Conservation (phyloP, 92 coral and sea anemone species). For the Hydrozoanthus gracilis region DNA sequence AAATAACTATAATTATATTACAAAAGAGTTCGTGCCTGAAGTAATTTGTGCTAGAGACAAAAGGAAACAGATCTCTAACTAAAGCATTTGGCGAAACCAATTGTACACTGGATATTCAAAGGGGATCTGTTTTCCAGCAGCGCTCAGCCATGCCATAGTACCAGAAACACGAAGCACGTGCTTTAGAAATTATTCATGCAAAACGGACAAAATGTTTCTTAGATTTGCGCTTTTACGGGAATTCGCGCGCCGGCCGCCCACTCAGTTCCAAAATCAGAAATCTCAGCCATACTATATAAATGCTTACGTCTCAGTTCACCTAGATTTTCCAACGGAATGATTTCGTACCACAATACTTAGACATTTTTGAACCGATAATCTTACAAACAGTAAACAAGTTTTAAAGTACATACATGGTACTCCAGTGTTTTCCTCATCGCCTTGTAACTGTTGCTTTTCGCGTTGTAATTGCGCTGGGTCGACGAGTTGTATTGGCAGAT, state of each 20-base stretch:
- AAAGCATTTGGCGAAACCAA: not conserved
- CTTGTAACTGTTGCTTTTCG: slow-evolving; percentile 69
- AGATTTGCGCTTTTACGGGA: not conserved
- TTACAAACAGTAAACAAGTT: not conserved
- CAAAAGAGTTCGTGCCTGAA: too few relatives aligned
- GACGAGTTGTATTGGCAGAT: slow-evolving; percentile 90
- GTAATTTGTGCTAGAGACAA: not conserved
- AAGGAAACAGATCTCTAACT: not conserved
- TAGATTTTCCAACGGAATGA: not conserved
- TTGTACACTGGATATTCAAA: not conserved
- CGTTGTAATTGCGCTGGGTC: slow-evolving; percentile 85
- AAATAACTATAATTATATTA: too few relatives aligned
- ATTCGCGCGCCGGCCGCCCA: not conserved
- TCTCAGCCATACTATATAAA: not conserved
- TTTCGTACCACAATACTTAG: not conserved
- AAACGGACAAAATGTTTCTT: not conserved
- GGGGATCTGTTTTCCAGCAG: not conserved
- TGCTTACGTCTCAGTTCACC: not conserved
- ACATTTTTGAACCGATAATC: not conserved
- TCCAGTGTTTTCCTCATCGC: slow-evolving; percentile 48
- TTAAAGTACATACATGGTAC: slow-evolving; percentile 72
- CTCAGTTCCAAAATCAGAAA: not conserved
- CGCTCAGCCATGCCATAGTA: not conserved
- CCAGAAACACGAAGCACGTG: slow-evolving; percentile 27
- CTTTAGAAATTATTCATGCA: slow-evolving; percentile 13